A percentile compares a stretch with the other conserved stretches of the same genome.
These are phyloP conservation scores for Onychomys torridus DNA, from an alignment of 2,797 vertebrate species.

Conservation along the genomic window DNA sequence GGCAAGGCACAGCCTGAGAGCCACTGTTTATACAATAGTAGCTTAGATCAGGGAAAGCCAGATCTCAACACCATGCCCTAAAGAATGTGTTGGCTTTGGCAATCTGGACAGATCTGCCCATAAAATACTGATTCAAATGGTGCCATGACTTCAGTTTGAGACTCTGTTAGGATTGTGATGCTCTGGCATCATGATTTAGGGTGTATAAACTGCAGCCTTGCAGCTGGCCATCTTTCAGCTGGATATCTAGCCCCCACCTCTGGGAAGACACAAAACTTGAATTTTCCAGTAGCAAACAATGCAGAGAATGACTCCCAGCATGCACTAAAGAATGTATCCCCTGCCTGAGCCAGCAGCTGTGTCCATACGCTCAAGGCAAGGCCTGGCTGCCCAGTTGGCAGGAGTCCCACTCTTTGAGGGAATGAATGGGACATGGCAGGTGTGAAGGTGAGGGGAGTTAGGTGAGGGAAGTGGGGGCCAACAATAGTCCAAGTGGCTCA, in stretches of 20 bases:
- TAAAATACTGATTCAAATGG: not conserved
- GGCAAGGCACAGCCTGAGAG: not conserved
- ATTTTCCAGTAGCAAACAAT: not conserved
- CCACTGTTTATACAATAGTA: not conserved
- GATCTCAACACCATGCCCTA: not conserved
- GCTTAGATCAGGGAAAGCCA: not conserved
- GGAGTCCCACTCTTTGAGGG: not conserved
- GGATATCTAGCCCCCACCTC: not conserved
- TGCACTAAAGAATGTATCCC: not conserved
- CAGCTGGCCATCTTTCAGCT: not conserved
- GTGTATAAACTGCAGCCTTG: not conserved
- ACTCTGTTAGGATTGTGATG: not conserved
- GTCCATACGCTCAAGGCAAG: not conserved
- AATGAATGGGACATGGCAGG: not conserved
- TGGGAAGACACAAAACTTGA: not conserved
- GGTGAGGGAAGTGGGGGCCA: not conserved
- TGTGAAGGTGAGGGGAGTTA: not conserved
- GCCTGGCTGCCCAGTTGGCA: not conserved
- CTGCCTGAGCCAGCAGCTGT: not conserved
- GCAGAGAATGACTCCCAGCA: not conserved
- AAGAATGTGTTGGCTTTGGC: not conserved
- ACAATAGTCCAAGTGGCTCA: not conserved
- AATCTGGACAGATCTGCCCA: not conserved
- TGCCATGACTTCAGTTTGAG: not conserved
- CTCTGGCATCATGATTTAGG: not conserved